phyloP scores from a whole-genome alignment of 2,797 vertebrate genomes.

The Loriculus beryllinus region DNA sequence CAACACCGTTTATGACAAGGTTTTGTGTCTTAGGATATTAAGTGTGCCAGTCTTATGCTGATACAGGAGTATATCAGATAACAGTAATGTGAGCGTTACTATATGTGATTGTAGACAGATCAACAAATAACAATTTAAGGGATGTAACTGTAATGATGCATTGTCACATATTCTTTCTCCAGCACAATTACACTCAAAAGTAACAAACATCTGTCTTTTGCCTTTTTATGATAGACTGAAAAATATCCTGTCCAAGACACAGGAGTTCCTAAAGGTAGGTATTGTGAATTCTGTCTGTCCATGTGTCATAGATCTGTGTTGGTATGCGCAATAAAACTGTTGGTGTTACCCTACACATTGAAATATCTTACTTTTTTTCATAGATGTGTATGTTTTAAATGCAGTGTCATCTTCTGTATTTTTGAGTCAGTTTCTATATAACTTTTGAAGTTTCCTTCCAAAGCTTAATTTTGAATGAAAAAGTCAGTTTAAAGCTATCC shows the following conservation, averaged over 20 bases:
- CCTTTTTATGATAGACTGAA: conserved; percentile 78
- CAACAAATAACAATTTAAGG: not conserved
- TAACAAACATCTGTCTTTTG: not conserved
- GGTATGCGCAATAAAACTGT: not conserved
- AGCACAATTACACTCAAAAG: conserved; percentile 3
- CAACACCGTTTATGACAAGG: not conserved
- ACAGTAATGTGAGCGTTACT: not conserved
- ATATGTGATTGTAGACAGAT: not conserved
- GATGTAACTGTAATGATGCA: not conserved
- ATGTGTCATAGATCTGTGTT: not conserved
- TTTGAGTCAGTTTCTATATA: not conserved
- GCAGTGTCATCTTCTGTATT: not conserved
- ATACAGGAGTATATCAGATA: not conserved
- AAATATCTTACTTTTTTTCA: not conserved
- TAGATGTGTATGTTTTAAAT: not conserved
- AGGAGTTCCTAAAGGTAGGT: conserved; percentile 83
- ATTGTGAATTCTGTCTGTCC: not conserved
- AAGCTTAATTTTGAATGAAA: not conserved
- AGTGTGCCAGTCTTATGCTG: not conserved
- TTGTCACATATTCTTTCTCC: not conserved
- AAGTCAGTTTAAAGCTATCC: not conserved
- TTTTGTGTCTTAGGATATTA: not conserved
- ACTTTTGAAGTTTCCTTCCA: not conserved
- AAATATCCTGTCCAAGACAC: conserved; percentile 94
- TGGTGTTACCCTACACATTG: not conserved